phyloP scores from a whole-genome alignment of 1,140 invertebrate genomes.

The Drosophila navojoa region DNA sequence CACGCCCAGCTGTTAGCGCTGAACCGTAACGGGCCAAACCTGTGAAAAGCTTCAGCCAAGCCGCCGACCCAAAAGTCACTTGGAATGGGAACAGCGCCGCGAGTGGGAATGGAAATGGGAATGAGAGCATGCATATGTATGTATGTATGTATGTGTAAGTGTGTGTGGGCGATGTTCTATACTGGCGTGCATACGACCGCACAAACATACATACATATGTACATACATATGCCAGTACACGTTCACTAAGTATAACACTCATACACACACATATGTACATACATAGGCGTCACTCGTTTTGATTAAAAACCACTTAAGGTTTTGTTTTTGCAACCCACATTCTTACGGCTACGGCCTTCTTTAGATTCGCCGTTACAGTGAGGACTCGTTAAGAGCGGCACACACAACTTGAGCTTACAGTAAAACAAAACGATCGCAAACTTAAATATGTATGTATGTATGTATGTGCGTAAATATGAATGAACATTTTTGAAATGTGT shows the following conservation, averaged over 20 bases:
- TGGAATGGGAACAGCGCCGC: constrained; percentile 43
- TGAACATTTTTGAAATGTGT: background rate
- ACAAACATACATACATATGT: constrained; percentile 25
- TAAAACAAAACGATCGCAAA: constrained; percentile 4
- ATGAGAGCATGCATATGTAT: constrained; percentile 23
- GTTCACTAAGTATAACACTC: constrained; percentile 35
- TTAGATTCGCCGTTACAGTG: constrained; percentile 52
- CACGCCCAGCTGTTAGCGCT: constrained; percentile 63
- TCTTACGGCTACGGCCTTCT: constrained; percentile 48
- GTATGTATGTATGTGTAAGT: constrained; percentile 20
- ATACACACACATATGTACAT: constrained; percentile 19
- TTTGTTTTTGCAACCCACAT: constrained; percentile 75
- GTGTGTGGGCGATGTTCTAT: constrained; percentile 39
- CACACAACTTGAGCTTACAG: background rate
- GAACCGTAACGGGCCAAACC: constrained; percentile 75
- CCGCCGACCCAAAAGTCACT: constrained; percentile 29
- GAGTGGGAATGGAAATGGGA: constrained; percentile 34
- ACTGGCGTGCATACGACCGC: constrained; percentile 4
- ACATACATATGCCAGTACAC: constrained; percentile 37
- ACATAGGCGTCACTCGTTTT: constrained; percentile 56
- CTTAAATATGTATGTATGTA: background rate
- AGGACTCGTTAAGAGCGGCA: constrained; percentile 18
- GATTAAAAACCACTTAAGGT: constrained; percentile 76
- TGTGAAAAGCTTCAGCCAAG: constrained; percentile 54
- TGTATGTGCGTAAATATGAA: too few species aligned